Conservation (phyloP, 2,797 vertebrate genomes). For the Picus viridis region DNA sequence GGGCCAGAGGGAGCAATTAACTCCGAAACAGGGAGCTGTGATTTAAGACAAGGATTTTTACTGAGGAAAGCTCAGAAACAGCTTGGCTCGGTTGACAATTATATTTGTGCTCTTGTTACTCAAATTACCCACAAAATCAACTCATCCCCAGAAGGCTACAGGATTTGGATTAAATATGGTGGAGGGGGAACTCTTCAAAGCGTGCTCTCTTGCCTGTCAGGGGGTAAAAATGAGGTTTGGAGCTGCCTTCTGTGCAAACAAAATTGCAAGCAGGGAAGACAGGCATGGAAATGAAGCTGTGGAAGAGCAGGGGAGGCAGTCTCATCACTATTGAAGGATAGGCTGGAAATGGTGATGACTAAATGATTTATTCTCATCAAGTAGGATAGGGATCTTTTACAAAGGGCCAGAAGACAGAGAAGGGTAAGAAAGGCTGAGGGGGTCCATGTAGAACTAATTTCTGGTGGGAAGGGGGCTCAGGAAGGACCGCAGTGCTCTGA, state of each 20-base stretch:
- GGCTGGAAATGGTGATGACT: background rate
- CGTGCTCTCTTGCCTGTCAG: background rate
- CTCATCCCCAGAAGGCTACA: background rate
- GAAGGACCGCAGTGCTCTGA: background rate
- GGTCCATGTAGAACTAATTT: background rate
- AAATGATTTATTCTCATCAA: background rate
- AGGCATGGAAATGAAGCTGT: slow-evolving; percentile 1
- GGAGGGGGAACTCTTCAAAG: slow-evolving; percentile 27
- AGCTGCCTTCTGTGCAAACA: background rate
- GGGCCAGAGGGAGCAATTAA: background rate
- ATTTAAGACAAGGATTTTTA: slow-evolving; percentile 21
- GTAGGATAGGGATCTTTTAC: background rate
- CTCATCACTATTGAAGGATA: background rate
- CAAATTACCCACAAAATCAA: background rate
- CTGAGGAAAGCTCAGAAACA: slow-evolving; percentile 3
- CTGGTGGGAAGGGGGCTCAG: background rate
- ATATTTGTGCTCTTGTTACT: slow-evolving; percentile 13
- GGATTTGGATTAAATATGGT: slow-evolving; percentile 24
- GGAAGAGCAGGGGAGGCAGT: background rate
- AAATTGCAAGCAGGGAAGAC: background rate
- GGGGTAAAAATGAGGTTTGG: slow-evolving; percentile 18
- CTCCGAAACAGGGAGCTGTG: background rate
- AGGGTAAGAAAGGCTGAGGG: background rate
- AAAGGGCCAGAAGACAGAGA: background rate
- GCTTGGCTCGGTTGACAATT: background rate